Evolutionary conservation across 2,113 vertebrate species (phyloP).

Genomic region (Eudyptes chrysolophus): DNA sequence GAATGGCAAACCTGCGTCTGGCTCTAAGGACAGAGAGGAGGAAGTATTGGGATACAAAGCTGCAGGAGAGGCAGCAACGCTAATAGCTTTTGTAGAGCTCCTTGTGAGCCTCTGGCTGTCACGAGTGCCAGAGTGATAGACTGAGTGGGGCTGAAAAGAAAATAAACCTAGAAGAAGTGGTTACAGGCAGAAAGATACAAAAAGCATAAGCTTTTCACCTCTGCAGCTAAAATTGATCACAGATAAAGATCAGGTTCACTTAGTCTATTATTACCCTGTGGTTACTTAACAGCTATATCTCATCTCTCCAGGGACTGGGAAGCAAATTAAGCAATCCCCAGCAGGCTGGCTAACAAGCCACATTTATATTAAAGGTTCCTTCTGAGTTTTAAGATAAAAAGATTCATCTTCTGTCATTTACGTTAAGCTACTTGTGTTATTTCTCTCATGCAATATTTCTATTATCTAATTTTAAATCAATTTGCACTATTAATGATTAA

Average conservation of each 20-base stretch:
- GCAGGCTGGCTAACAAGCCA: neutral
- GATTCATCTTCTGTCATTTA: neutral
- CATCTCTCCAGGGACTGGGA: neutral
- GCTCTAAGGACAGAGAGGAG: neutral
- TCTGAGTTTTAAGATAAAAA: neutral
- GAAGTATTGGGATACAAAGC: neutral
- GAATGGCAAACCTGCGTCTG: neutral
- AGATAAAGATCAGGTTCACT: neutral
- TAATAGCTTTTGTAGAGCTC: neutral
- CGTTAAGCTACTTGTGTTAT: neutral
- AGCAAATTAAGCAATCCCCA: neutral
- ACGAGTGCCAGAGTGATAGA: accelerated
- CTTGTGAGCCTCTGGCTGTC: neutral
- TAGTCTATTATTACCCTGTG: neutral
- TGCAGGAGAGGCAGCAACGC: neutral
- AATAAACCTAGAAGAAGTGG: neutral
- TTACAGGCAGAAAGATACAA: neutral
- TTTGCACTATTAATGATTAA: neutral
- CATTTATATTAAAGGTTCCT: neutral
- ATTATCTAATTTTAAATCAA: neutral
- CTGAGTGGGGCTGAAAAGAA: neutral
- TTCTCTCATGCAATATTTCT: neutral
- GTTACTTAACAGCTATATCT: neutral
- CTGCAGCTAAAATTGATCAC: neutral
- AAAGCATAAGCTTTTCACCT: neutral